phyloP scores from a whole-genome alignment of 2,797 vertebrate genomes.

The Moxostoma hubbsi region DNA sequence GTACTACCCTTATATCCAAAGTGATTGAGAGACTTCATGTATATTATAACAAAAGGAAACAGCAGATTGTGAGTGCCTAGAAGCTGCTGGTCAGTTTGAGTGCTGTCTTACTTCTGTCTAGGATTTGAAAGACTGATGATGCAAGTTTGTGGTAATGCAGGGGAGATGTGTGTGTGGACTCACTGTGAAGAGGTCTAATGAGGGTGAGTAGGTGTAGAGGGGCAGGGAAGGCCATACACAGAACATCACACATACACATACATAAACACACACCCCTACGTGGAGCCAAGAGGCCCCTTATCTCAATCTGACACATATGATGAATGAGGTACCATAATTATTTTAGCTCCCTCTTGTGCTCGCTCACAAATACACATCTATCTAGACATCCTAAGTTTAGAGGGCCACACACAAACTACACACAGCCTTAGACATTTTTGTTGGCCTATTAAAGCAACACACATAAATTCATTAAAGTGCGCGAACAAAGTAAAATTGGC shows the following conservation, averaged over 20 bases:
- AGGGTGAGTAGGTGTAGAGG: slow-evolving; percentile 51
- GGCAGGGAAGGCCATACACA: slow-evolving; percentile 51
- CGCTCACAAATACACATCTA: slow-evolving; percentile 37
- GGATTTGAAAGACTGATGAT: slow-evolving; percentile 48
- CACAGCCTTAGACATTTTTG: too few relatives aligned
- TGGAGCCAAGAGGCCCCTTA: slow-evolving; percentile 34
- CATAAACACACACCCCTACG: slow-evolving; percentile 23
- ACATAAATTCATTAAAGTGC: neutral
- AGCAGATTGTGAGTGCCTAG: neutral
- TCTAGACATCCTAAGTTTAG: slow-evolving; percentile 9
- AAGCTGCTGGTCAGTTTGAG: slow-evolving; percentile 34
- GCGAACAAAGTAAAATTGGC: slow-evolving; percentile 22
- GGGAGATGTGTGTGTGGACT: slow-evolving; percentile 43
- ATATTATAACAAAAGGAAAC: neutral
- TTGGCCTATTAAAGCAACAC: neutral
- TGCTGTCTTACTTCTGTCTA: slow-evolving; percentile 34
- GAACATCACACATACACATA: slow-evolving; percentile 25
- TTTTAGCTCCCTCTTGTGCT: slow-evolving; percentile 33
- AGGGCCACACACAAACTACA: slow-evolving; percentile 8
- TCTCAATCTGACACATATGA: slow-evolving; percentile 55
- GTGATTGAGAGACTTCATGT: neutral
- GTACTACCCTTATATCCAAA: slow-evolving; percentile 2
- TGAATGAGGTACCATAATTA: slow-evolving; percentile 57
- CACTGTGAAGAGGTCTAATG: slow-evolving; percentile 53
- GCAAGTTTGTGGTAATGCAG: slow-evolving; percentile 51